A percentile compares a stretch with the other conserved stretches of the same genome.
Evolutionary conservation across 2,113 vertebrate species (phyloP).

Genomic region (Petaurus breviceps): DNA sequence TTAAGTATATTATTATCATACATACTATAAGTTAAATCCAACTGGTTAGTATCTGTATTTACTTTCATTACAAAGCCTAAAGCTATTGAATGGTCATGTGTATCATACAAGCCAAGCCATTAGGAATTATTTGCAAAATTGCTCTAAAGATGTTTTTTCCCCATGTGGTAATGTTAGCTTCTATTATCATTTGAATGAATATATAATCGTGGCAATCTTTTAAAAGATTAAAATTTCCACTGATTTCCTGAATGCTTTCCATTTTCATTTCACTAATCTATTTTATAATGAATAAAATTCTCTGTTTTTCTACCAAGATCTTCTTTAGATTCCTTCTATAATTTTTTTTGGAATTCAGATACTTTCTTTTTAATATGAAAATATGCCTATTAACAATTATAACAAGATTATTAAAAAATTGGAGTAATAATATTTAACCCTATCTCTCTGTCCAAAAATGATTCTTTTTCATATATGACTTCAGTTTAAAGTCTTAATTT

Average conservation of each 20-base stretch:
- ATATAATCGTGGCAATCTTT: neutral
- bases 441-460: neutral
- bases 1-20: neutral
- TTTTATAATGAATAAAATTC: neutral
- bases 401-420: conserved; percentile 30
- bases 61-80: conserved; percentile 23
- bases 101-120: neutral
- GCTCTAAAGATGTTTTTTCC: neutral
- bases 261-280: conserved; percentile 36
- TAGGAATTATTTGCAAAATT: neutral
- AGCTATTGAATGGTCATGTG: neutral
- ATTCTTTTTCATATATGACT: neutral
- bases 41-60: neutral
- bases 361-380: neutral
- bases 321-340: neutral
- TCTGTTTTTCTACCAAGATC: neutral
- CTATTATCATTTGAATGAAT: neutral
- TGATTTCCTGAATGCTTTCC: neutral
- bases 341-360: neutral
- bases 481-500: neutral
- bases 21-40: neutral
- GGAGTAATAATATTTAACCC: conserved; percentile 6
- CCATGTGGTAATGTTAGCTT: neutral
- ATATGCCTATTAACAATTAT: neutral
- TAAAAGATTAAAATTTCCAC: neutral